Evolutionary conservation across 2,113 vertebrate species (phyloP), one percentile per base, ranked within the genome.

Genomic region (Platanista minor): DNA sequence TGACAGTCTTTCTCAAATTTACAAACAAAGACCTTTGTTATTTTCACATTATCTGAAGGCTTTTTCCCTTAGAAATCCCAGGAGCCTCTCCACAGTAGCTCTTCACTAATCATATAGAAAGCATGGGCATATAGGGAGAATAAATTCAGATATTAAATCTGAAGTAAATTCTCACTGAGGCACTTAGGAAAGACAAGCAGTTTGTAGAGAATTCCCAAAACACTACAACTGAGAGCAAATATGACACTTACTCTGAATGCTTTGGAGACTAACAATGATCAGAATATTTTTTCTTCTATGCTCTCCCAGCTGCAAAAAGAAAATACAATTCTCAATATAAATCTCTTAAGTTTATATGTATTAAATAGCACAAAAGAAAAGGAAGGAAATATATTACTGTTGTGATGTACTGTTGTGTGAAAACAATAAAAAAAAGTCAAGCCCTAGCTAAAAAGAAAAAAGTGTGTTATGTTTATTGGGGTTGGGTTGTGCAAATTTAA

Each of bases 31-130:
- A 46, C 9, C 2, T 9, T 33, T 80, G 12, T 29, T 84, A 71
- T 95, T 90, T 93, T 86, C 84, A 61, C 13, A 74, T 83, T 83
- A 83, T 52, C 18, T 15, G 25, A 87, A 62, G 23, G 3, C 8
- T 66, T 81, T 94, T 69, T 27, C 7, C 23, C 17, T 83, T 83
- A 90, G 87, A 82, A 83, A 14, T 78, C 49, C 33, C 57, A 66
- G 21, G 21, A 77, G 33, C 86, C 11, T 78, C 59, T 95, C 21
- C 25, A 87, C 8, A 36, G 29, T 52, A 72, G 21, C 21, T 61
- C 36, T 93, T 96, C 31, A 96, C 33, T 91, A 89, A 82, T 67
- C 29, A 97, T 67, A 27, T 57, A 71, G 41, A 77, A 92, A 57
- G 29, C 20, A 71, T 62, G 54, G 18, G 8, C 8, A 74, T 31